Conservation (phyloP, 2,113 vertebrate species). For the Octodon degus region DNA sequence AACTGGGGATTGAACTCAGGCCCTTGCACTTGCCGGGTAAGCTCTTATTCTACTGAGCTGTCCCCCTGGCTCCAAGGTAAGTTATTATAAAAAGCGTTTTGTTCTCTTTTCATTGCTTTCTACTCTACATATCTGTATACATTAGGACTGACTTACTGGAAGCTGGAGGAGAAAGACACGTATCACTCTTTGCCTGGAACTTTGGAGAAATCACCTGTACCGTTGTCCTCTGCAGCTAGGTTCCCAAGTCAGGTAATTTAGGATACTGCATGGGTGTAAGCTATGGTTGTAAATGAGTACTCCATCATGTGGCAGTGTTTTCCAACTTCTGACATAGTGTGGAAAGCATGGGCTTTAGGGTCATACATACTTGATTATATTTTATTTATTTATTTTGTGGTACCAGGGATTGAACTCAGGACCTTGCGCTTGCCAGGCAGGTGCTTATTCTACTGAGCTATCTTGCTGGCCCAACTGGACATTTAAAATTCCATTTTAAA, state of each 20-base stretch:
- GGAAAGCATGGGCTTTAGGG: neutral
- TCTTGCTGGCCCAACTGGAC: too few relatives aligned
- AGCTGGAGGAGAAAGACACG: conserved; percentile 91
- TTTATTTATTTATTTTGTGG: neutral
- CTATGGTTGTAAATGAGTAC: neutral
- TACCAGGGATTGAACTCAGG: neutral
- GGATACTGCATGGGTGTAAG: rapidly evolving
- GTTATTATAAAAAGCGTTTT: neutral
- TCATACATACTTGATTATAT: neutral
- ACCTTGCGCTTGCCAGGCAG: too few relatives aligned
- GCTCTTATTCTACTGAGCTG: too few relatives aligned
- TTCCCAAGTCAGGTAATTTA: conserved; percentile 86
- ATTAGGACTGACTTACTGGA: conserved; percentile 94
- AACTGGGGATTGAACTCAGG: too few relatives aligned
- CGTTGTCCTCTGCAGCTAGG: conserved; percentile 82
- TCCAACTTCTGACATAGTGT: neutral
- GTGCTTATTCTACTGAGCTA: too few relatives aligned
- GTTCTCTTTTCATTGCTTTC: neutral
- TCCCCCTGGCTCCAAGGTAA: neutral
- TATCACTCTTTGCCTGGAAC: conserved; percentile 91
- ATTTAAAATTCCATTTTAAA: too few relatives aligned
- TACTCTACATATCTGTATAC: neutral
- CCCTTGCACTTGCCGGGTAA: too few relatives aligned
- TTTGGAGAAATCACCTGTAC: conserved; percentile 85
- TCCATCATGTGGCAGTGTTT: neutral